Conservation (phyloP, 1,140 invertebrate species). For the Homarus americanus region DNA sequence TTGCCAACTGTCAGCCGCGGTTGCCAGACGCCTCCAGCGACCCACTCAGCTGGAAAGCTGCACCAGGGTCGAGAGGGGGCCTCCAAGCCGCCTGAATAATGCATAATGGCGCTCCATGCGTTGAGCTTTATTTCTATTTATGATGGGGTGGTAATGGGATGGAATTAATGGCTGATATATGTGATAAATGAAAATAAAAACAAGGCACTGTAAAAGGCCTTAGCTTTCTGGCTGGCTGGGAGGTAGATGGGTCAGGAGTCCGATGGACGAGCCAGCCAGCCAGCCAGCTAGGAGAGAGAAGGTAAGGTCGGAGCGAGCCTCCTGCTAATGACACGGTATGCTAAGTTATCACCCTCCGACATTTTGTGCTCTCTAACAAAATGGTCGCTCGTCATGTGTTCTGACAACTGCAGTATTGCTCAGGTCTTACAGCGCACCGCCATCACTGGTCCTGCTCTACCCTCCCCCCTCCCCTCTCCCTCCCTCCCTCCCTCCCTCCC, state of each 20-base stretch:
- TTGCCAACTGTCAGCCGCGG: slow-evolving; percentile 63
- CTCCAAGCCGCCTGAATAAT: slow-evolving; percentile 60
- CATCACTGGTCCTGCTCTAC: too few relatives aligned
- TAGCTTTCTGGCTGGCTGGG: neutral
- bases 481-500: too few relatives aligned
- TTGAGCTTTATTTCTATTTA: slow-evolving; percentile 66
- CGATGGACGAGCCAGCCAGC: neutral
- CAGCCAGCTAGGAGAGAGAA: neutral
- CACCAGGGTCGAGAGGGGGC: slow-evolving; percentile 9
- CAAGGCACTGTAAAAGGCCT: too few relatives aligned
- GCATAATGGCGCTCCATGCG: slow-evolving; percentile 32
- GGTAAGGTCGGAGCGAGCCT: neutral
- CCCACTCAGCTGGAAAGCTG: slow-evolving; percentile 63
- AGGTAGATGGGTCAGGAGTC: neutral
- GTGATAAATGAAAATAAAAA: slow-evolving; percentile 54
- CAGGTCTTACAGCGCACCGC: too few relatives aligned
- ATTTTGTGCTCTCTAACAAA: slow-evolving; percentile 68
- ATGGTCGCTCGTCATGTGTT: slow-evolving; percentile 37
- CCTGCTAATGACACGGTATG: slow-evolving; percentile 64
- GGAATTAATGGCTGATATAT: slow-evolving; percentile 50
- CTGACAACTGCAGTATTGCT: neutral
- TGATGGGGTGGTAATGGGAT: slow-evolving; percentile 61
- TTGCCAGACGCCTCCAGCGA: slow-evolving; percentile 57
- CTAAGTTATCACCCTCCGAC: slow-evolving; percentile 60
- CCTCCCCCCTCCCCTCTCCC: neutral